phyloP scores from a whole-genome alignment of 2,797 vertebrate species.

The Cephalopachus bancanus region DNA sequence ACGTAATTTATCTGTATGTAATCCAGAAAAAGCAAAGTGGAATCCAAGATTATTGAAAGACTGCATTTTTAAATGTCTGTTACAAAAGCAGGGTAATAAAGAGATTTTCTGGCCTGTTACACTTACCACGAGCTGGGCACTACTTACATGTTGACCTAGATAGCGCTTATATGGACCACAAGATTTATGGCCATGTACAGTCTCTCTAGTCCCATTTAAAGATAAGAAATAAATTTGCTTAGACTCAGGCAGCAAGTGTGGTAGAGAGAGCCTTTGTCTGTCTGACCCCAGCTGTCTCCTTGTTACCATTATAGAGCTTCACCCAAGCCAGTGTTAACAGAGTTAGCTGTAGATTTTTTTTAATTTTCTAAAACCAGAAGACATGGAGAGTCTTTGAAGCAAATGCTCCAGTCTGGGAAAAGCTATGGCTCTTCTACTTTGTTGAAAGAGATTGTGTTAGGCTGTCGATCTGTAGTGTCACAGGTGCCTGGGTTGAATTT shows the following conservation, averaged over 20 bases:
- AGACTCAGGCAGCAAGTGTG: background rate
- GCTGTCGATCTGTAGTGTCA: background rate
- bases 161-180: background rate
- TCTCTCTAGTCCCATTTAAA: background rate
- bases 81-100: background rate
- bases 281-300: background rate
- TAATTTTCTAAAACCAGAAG: background rate
- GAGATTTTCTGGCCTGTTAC: background rate
- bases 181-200: background rate
- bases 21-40: background rate
- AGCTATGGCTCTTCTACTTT: background rate
- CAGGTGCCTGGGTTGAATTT: slow-evolving; percentile 1
- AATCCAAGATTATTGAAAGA: background rate
- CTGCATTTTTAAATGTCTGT: background rate
- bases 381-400: slow-evolving; percentile 15
- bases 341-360: background rate
- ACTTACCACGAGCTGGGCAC: background rate
- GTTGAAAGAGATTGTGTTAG: slow-evolving; percentile 1
- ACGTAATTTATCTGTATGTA: background rate
- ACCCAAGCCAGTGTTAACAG: background rate
- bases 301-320: background rate
- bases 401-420: background rate
- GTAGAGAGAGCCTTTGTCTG: background rate
- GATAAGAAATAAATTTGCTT: background rate
- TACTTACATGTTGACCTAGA: background rate